phyloP scores from a whole-genome alignment of 2,113 vertebrate species.

The Numida meleagris region DNA sequence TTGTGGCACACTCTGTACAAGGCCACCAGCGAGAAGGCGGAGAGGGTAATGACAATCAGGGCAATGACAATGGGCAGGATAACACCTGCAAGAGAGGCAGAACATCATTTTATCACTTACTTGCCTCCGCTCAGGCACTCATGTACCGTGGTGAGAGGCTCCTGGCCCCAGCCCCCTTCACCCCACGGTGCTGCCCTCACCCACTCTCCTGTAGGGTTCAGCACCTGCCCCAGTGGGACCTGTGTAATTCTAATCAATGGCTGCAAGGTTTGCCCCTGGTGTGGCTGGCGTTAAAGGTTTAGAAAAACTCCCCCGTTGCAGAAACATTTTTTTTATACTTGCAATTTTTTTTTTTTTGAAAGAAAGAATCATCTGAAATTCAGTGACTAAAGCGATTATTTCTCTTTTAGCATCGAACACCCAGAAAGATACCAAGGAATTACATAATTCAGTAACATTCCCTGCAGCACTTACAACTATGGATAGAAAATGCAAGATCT shows the following conservation, averaged over 20 bases:
- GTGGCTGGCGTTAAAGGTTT: neutral
- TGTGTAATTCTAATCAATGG: neutral
- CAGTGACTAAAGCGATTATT: neutral
- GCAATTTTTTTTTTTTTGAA: neutral
- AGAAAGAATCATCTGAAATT: neutral
- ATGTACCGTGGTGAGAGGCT: neutral
- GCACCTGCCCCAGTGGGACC: neutral
- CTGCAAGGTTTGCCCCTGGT: neutral
- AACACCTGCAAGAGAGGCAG: constrained; percentile 63
- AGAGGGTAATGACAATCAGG: constrained; percentile 76
- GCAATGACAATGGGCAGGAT: constrained; percentile 79
- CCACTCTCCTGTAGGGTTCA: neutral
- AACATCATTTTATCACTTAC: neutral
- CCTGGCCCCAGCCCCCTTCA: rapidly evolving
- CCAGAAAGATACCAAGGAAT: constrained; percentile 26
- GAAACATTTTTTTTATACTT: neutral
- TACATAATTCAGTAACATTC: constrained; percentile 24
- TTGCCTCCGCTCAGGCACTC: neutral
- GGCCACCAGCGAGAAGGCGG: constrained; percentile 75
- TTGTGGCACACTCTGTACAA: constrained; percentile 80
- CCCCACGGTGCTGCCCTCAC: neutral
- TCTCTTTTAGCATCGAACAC: constrained; percentile 4
- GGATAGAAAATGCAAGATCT: constrained; percentile 40
- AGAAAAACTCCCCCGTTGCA: rapidly evolving
- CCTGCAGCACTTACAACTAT: constrained; percentile 17